Evolutionary conservation across 2,888 invertebrate species (phyloP).

Genomic region (Acanthopleura granulata): DNA sequence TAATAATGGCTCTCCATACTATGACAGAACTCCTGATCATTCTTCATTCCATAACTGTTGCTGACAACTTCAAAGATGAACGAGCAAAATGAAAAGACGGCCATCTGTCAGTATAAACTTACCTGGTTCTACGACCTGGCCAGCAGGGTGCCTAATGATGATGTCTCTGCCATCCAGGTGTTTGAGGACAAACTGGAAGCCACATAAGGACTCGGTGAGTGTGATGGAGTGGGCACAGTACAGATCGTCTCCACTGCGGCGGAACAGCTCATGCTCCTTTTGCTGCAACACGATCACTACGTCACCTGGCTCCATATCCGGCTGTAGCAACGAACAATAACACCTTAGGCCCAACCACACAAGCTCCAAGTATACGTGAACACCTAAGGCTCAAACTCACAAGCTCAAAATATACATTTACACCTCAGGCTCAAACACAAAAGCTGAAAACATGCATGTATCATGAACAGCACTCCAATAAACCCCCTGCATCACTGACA

Average conservation of each 20-base stretch:
- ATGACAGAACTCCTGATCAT: too few species aligned
- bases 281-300: constrained; percentile 88
- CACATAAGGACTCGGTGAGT: constrained; percentile 91
- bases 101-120: constrained; percentile 67
- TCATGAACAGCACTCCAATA: too few species aligned
- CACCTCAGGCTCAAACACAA: neutral
- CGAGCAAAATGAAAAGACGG: too few species aligned
- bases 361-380: neutral
- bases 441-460: neutral
- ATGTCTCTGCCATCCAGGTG: constrained; percentile 91
- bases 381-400: neutral
- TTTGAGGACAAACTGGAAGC: constrained; percentile 85
- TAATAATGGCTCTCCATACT: too few species aligned
- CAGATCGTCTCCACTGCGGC: constrained; percentile 80
- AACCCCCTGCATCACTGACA: too few species aligned
- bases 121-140: constrained; percentile 87
- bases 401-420: constrained; percentile 22
- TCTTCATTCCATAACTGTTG: too few species aligned
- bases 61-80: too few species aligned
- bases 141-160: constrained; percentile 82
- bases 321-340: constrained; percentile 74
- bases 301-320: constrained; percentile 88
- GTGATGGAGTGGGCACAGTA: constrained; percentile 81
- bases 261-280: constrained; percentile 84
- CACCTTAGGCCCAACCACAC: neutral